A percentile compares a stretch with the other conserved stretches of the same genome.
Conservation (phyloP, 1,140 invertebrate genomes). For the Luehdorfia chinensis region DNA sequence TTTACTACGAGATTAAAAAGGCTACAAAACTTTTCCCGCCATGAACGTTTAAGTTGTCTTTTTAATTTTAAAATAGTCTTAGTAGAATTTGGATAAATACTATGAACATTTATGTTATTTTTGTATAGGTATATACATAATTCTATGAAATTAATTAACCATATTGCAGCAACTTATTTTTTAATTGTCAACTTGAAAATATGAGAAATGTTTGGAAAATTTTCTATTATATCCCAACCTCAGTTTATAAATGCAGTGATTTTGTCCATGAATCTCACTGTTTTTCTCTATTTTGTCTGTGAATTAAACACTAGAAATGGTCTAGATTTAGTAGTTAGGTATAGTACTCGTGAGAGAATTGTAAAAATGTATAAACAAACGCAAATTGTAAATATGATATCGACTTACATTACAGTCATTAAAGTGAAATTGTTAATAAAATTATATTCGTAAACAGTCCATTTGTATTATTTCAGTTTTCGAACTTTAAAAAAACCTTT, state of each 20-base stretch:
- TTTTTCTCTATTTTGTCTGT: constrained; percentile 8
- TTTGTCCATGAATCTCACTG: no score
- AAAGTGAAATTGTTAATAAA: constrained; percentile 76
- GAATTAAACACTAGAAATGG: constrained; percentile 1
- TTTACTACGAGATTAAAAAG: no score
- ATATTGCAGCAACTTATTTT: neutral
- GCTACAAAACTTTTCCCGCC: no score
- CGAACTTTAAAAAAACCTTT: neutral
- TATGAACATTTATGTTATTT: no score
- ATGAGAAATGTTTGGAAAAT: neutral
- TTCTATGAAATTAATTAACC: neutral
- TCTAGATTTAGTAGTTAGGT: constrained; percentile 13
- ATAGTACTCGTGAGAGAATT: constrained; percentile 34
- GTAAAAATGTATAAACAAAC: constrained; percentile 69
- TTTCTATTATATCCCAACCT: no score
- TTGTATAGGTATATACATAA: no score
- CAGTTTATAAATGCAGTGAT: no score
- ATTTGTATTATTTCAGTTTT: constrained; percentile 53
- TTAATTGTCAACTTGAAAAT: neutral
- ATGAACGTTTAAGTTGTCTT: no score
- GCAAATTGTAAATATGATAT: constrained; percentile 71
- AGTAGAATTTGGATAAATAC: no score
- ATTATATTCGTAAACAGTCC: constrained; percentile 72
- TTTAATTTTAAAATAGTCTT: no score
- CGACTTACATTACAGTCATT: constrained; percentile 72